Evolutionary conservation across 2,797 vertebrate genomes (phyloP), one percentile per base, ranked within the genome.

Genomic region (Picus viridis): DNA sequence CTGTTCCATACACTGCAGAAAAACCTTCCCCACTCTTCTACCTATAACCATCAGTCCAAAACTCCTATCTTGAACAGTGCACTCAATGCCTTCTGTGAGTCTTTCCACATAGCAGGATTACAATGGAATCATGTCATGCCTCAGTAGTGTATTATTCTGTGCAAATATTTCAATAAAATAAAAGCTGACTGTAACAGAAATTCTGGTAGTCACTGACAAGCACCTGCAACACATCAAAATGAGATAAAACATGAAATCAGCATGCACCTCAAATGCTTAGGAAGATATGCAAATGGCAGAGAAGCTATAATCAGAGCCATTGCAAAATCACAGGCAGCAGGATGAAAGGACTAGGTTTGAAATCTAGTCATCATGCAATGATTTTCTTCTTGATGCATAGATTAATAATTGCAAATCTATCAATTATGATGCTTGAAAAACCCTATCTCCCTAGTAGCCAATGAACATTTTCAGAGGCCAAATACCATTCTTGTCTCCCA

Each of bases 381-480:
- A 91, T 97, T 95, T 95, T 95, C 92, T 91, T 94, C 86, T 72
- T 88, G 69, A 81, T 93, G 77, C 88, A 94, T 81, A 90, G 82
- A 67, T 81, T 87, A 45, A 76, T 96, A 96, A 97, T 97, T 96
- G 81, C 77, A 92, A 92, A 89, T 96, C 82, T 94, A 96, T 96
- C 93, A 94, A 92, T 94, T 92, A 86, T 45, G 54, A 69, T 76
- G 34, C 89, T 91, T 83, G 62, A 89, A 81, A 94, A 94, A 30
- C 32, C 16, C 36, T 81, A 54, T 83, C 90, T 96, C 80, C 83
- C 86, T 59, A 64, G 63, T 43, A 77, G 72, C 82, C 74, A 89
- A 47, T 32, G 59, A 89, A 74, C 63, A 82, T 79, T 92, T 92
- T 90, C 47, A 77, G 51, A 88, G 74, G 69, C 32, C 82, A 92